Base-by-base conservation (phyloP, 2,888 invertebrate genomes). In the Micoletzkya japonica region DNA sequence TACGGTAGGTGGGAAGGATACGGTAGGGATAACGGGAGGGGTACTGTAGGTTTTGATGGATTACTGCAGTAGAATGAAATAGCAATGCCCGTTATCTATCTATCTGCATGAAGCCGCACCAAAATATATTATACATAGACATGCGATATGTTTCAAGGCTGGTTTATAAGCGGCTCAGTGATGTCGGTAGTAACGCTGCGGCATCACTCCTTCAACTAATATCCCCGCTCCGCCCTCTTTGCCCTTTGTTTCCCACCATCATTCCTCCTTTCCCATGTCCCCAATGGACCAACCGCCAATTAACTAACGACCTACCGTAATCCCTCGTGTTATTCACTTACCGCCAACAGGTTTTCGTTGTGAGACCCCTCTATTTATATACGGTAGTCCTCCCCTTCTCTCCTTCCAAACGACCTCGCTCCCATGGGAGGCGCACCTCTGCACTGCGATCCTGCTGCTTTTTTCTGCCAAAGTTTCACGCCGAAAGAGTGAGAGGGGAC, bases 1-100 rank as follows among this genome's bases (percentile, higher is more conserved):
- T 63, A 63, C 63, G 63, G 63, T 63, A 63, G 24, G 63, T 6
- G n/a, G n/a, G n/a, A n/a, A n/a, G n/a, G n/a, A n/a, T n/a, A n/a
- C n/a, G n/a, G n/a, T n/a, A n/a, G n/a, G n/a, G n/a, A n/a, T n/a
- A n/a, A n/a, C n/a, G n/a, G n/a, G n/a, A n/a, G n/a, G n/a, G n/a
- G n/a, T n/a, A n/a, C n/a, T n/a, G n/a, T n/a, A n/a, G 50, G 34
- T 4, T 30, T 52, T 14, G 20, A 14, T 44, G 44, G 44, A 44
- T 24, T 52, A 6, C 52, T 63, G 50, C 63, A 7, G 63, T 63
- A 63, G 4, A n/a, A n/a, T n/a, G n/a, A n/a, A n/a, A n/a, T n/a
- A n/a, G n/a, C n/a, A n/a, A n/a, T n/a, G n/a, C n/a, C n/a, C n/a
- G n/a, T n/a, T n/a, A n/a, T n/a, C n/a, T n/a, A n/a, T n/a, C n/a